Evolutionary conservation across 2,888 invertebrate genomes (phyloP), one percentile per base, ranked within the genome.

Genomic region (Halocaridina rubra): DNA sequence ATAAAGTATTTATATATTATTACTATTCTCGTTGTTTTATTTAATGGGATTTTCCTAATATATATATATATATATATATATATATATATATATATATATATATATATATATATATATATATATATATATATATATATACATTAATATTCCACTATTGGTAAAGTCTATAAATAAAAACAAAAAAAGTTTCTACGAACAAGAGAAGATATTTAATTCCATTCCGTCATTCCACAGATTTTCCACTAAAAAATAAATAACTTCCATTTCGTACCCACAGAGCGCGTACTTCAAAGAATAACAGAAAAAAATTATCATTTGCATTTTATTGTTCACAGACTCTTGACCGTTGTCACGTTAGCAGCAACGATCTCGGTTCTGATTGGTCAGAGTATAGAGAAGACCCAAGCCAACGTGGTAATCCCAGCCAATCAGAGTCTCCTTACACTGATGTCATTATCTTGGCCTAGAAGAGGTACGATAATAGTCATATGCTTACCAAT

Each of bases 381-480:
- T 24, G 29, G 69, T 19, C 30, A 27, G 4, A 29, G 79, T 29
- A 32, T 78, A 3, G 27, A n/a, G 27, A 27, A 39, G 16, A 30
- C 39, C 13, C 30, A 67, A 7, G 10, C 3, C 5, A 27, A n/a
- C 5, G 19, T n/a, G 0, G 13, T 22, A 22, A 29, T 30, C 0
- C 53, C 69, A 0, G 69, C 53, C 5, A 79, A 79, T 32, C 79
- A 69, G 22, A 69, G 69, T 32, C 69, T 79, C 3, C 5, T 71
- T 0, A 79, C 69, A 0, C 79, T 79, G 0, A 69, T 79, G 79
- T 19, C 79, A 1, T 33, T 79, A 8, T 19, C 79, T 1, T 79
- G 79, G 79, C 79, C 79, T 22, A 39, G 79, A 19, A 79, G 79
- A 79, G 79, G 79, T 79, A 46, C 69, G 79, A 53, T 29, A 46